Evolutionary conservation across 1,140 invertebrate genomes (phyloP).

Genomic region (Aradophagus sp.): DNA sequence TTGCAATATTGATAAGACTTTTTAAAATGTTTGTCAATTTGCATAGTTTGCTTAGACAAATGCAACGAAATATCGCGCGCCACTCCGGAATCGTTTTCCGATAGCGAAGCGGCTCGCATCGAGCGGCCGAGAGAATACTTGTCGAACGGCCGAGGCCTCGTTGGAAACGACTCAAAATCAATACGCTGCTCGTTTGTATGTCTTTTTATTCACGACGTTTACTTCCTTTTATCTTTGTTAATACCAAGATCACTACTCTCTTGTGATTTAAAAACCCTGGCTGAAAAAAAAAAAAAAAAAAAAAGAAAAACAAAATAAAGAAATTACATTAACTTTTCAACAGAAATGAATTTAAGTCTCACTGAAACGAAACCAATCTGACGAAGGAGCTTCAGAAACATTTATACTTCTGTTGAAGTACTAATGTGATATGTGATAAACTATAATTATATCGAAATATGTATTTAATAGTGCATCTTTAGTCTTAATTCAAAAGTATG

Average conservation of each 20-base stretch:
- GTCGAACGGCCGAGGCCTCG: constrained; percentile 50
- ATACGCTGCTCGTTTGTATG: constrained; percentile 48
- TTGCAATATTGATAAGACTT: constrained; percentile 22
- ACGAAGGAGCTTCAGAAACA: too few relatives aligned
- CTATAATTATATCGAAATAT: too few relatives aligned
- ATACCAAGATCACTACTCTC: constrained; percentile 16
- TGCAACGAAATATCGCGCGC: constrained; percentile 25
- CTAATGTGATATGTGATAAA: too few relatives aligned
- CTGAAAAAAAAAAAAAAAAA: too few relatives aligned
- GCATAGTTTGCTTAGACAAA: constrained; percentile 29
- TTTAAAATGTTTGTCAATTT: constrained; percentile 25
- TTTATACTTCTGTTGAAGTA: too few relatives aligned
- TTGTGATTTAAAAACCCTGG: too few relatives aligned
- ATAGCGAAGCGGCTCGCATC: constrained; percentile 27
- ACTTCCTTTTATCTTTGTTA: constrained; percentile 32
- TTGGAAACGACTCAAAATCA: constrained; percentile 53
- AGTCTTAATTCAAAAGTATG: too few relatives aligned
- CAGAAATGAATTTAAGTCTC: too few relatives aligned
- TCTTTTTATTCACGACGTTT: constrained; percentile 30
- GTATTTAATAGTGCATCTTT: too few relatives aligned
- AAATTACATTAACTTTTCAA: too few relatives aligned
- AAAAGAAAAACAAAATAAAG: too few relatives aligned
- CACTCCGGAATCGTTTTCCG: constrained; percentile 43
- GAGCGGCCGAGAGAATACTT: constrained; percentile 33
- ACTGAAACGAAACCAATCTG: too few relatives aligned